phyloP scores from a whole-genome alignment of 2,888 invertebrate species.

The Druceiella hillmani region DNA sequence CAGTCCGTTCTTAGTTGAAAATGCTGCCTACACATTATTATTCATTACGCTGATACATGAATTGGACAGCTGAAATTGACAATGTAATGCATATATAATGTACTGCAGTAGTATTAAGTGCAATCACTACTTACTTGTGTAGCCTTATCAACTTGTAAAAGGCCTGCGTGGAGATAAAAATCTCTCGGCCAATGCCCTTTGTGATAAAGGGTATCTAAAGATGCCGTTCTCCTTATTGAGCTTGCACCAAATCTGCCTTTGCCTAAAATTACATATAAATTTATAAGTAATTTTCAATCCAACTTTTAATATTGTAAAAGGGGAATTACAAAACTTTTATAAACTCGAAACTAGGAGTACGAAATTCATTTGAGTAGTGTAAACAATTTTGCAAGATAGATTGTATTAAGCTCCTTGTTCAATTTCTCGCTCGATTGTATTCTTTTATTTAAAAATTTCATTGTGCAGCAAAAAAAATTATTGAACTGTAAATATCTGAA shows the following conservation, averaged over 20 bases:
- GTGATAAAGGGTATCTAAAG: slow-evolving; percentile 72
- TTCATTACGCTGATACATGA: too few species aligned
- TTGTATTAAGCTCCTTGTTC: too few species aligned
- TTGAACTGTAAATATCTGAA: too few species aligned
- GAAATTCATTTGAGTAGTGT: not conserved
- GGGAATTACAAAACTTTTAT: slow-evolving; percentile 7
- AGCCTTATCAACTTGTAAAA: slow-evolving; percentile 69
- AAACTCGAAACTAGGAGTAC: slow-evolving; percentile 5
- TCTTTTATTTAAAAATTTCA: too few species aligned
- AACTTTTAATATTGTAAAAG: slow-evolving; percentile 9
- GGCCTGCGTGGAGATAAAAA: slow-evolving; percentile 61
- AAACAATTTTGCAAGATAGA: too few species aligned
- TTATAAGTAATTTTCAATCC: slow-evolving; percentile 8
- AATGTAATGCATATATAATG: too few species aligned
- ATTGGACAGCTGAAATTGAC: too few species aligned
- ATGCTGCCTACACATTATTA: too few species aligned
- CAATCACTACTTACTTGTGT: slow-evolving; percentile 59
- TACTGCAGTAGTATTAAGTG: not conserved
- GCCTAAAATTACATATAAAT: slow-evolving; percentile 30
- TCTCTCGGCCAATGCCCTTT: slow-evolving; percentile 75
- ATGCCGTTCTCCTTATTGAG: slow-evolving; percentile 70
- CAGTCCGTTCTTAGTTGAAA: too few species aligned
- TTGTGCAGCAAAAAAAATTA: too few species aligned
- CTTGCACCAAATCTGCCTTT: slow-evolving; percentile 54
- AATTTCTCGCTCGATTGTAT: too few species aligned